A percentile compares a stretch with the other conserved stretches of the same genome.
Conservation (phyloP, 2,888 invertebrate genomes). For the Plusia festucae region DNA sequence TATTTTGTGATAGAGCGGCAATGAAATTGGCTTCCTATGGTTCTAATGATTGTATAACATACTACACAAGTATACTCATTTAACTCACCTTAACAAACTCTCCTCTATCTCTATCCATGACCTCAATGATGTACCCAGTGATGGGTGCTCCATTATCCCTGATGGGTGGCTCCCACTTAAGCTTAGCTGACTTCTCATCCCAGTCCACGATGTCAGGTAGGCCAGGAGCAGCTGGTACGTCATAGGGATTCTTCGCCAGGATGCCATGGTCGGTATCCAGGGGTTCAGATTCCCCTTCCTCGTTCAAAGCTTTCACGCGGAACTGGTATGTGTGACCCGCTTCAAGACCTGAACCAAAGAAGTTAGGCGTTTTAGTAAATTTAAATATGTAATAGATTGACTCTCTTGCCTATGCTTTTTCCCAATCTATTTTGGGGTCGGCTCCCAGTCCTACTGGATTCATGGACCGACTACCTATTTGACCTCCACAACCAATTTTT, state of each 20-base stretch:
- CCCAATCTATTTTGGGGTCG: too few relatives aligned
- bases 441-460: too few relatives aligned
- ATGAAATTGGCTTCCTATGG: too few relatives aligned
- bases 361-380: too few relatives aligned
- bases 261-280: slow-evolving; percentile 96
- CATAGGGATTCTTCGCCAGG: slow-evolving; percentile 99
- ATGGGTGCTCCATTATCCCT: slow-evolving; percentile 98
- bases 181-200: slow-evolving; percentile 96
- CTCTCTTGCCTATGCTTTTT: too few relatives aligned
- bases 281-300: slow-evolving; percentile 99
- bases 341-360: slow-evolving; percentile 91
- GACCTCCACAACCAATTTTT: too few relatives aligned
- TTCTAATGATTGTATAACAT: too few relatives aligned
- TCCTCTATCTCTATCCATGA: slow-evolving; percentile 96
- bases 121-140: slow-evolving; percentile 97
- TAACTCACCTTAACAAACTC: slow-evolving; percentile 92
- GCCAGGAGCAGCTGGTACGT: slow-evolving; percentile 96
- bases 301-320: slow-evolving; percentile 98
- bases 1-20: too few relatives aligned
- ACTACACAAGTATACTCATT: too few relatives aligned
- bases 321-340: slow-evolving; percentile 99
- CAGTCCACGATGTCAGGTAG: slow-evolving; percentile 97
- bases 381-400: too few relatives aligned
- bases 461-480: too few relatives aligned
- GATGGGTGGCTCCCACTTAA: slow-evolving; percentile 97